Evolutionary conservation across 1,140 invertebrate genomes (phyloP).

Genomic region (Mactra quadrangularis): DNA sequence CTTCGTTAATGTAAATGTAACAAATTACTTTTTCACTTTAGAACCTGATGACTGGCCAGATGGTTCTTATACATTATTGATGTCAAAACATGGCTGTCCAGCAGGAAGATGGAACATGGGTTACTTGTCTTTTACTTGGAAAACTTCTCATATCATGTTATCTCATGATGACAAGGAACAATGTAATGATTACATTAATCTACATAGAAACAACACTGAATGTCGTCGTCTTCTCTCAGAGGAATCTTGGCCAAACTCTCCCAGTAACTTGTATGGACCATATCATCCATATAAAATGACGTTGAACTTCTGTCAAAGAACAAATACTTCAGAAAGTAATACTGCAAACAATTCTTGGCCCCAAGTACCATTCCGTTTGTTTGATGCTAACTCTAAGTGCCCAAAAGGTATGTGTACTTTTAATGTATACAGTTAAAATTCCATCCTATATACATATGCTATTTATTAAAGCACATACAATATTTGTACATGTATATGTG

Average conservation of each 20-base stretch:
- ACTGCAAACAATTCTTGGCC: neutral
- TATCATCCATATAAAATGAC: constrained; percentile 1
- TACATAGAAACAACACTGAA: no score
- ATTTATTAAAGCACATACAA: no score
- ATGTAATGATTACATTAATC: neutral
- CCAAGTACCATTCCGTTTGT: neutral
- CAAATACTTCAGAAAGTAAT: neutral
- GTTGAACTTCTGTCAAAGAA: constrained; percentile 17
- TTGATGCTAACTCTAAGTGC: neutral
- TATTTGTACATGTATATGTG: no score
- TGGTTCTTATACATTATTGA: no score
- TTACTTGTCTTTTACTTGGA: constrained; percentile 22
- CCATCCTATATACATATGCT: no score
- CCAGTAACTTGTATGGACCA: constrained; percentile 5
- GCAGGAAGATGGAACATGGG: neutral
- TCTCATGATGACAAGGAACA: neutral
- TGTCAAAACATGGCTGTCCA: no score
- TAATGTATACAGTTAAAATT: no score
- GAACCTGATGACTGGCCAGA: no score
- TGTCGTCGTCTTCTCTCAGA: neutral
- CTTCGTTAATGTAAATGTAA: no score
- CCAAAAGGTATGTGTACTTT: neutral
- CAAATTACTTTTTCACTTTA: no score
- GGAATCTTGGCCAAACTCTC: neutral
- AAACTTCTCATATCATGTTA: neutral